Evolutionary conservation across 2,113 vertebrate genomes (phyloP).

Genomic region (Telmatochromis sp.): DNA sequence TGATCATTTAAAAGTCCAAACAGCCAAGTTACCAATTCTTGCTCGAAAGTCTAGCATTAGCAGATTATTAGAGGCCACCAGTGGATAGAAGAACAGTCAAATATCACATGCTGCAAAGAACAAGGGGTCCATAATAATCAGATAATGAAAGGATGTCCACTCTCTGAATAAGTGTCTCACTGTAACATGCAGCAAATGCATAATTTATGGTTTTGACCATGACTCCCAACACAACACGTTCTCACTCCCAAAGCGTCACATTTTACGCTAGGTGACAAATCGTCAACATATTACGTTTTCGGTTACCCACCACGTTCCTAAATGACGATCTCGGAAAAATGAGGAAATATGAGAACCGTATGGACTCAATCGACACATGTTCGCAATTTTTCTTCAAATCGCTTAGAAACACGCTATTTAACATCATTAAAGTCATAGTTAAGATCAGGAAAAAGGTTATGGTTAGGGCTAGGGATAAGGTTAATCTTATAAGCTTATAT

Average conservation of each 20-base stretch:
- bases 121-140: slow-evolving; percentile 27
- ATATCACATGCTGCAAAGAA: slow-evolving; percentile 27
- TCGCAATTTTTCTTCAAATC: too few relatives aligned
- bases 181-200: slow-evolving; percentile 7
- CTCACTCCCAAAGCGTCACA: too few relatives aligned
- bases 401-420: too few relatives aligned
- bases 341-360: too few relatives aligned
- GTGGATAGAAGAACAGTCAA: neutral
- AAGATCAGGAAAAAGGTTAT: too few relatives aligned
- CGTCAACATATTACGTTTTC: too few relatives aligned
- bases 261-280: too few relatives aligned
- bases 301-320: too few relatives aligned
- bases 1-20: neutral
- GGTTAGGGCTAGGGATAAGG: too few relatives aligned
- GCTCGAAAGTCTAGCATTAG: neutral
- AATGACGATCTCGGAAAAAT: too few relatives aligned
- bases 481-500: neutral
- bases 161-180: neutral
- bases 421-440: too few relatives aligned
- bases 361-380: too few relatives aligned
- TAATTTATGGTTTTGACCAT: neutral
- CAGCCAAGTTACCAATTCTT: neutral
- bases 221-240: neutral
- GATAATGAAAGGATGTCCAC: slow-evolving; percentile 34
- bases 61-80: neutral